Evolutionary conservation across 2,888 invertebrate genomes (phyloP).

Genomic region (Drosophila peninsularis): DNA sequence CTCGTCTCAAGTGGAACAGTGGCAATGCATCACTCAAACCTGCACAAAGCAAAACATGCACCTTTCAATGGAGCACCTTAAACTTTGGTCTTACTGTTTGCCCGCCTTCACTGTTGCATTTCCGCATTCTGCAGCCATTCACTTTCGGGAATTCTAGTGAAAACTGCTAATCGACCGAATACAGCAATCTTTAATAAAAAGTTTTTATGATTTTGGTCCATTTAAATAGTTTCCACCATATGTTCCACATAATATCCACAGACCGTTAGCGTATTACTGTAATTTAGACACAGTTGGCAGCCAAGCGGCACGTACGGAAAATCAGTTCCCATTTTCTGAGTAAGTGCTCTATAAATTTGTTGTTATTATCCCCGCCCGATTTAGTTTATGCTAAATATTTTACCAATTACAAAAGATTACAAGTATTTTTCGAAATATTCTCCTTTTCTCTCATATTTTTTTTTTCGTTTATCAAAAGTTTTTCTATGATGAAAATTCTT

Average conservation of each 20-base stretch:
- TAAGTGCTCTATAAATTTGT: constrained; percentile 2
- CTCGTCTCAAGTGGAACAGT: neutral
- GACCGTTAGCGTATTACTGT: neutral
- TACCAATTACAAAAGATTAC: constrained; percentile 1
- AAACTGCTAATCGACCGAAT: neutral
- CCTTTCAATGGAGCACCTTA: neutral
- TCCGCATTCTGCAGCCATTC: constrained; percentile 1
- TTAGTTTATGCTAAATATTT: constrained; percentile 18
- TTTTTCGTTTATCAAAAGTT: neutral
- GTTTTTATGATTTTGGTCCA: constrained; percentile 4
- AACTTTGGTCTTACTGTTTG: neutral
- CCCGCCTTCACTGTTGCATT: neutral
- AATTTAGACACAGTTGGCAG: constrained; percentile 16
- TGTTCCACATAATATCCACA: constrained; percentile 3
- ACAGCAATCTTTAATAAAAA: neutral
- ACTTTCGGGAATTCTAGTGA: constrained; percentile 1
- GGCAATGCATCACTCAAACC: neutral
- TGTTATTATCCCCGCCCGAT: neutral
- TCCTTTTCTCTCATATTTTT: neutral
- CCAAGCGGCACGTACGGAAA: constrained; percentile 31
- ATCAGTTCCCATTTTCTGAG: constrained; percentile 17
- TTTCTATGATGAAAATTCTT: constrained; percentile 7
- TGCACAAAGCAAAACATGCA: neutral
- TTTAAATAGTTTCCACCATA: neutral
- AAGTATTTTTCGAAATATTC: neutral